Percentiles rank a stretch among this genome's conserved stretches.
These are phyloP conservation scores for Tethya wilhelma DNA, from an alignment of 37 sponge, comb jelly and placozoan genomes.

Conservation along the genomic window DNA sequence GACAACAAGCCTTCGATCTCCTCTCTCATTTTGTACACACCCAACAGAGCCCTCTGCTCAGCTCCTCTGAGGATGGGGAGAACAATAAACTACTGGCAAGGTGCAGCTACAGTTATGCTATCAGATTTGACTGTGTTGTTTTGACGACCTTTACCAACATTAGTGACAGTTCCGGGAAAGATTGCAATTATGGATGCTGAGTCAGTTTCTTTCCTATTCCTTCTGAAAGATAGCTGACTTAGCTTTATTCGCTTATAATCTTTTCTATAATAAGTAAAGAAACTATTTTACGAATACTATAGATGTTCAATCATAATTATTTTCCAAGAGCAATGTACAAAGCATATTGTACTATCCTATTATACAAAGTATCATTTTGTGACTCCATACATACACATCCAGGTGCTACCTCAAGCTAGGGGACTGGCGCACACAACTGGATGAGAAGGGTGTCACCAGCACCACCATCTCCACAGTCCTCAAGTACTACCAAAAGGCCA, in stretches of 20 bases:
- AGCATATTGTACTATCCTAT: not conserved
- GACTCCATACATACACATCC: not conserved
- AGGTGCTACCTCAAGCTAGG: conserved; percentile 86
- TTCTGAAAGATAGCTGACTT: too few species aligned
- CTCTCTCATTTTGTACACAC: conserved; percentile 56
- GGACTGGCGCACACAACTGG: conserved; percentile 76
- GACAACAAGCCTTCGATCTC: conserved; percentile 56
- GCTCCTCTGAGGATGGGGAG: conserved; percentile 9
- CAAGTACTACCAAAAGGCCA: conserved; percentile 81
- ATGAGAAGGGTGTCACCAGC: conserved; percentile 33
- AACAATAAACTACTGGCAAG: conserved; percentile 54
- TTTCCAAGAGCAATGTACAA: conserved; percentile 7
- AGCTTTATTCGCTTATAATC: too few species aligned
- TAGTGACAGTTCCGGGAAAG: too few species aligned
- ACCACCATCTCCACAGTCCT: conserved; percentile 64
- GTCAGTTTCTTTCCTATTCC: too few species aligned
- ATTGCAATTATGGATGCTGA: not conserved
- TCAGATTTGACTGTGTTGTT: too few species aligned
- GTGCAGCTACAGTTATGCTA: too few species aligned
- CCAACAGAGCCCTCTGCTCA: not conserved
- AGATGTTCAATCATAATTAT: too few species aligned
- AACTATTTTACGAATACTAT: too few species aligned
- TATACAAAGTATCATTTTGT: too few species aligned
- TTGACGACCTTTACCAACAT: too few species aligned
- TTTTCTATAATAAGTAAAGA: too few species aligned